phyloP scores from a whole-genome alignment of 30 jellyfish, hydroid and myxozoan species.

The Pelagia noctiluca region DNA sequence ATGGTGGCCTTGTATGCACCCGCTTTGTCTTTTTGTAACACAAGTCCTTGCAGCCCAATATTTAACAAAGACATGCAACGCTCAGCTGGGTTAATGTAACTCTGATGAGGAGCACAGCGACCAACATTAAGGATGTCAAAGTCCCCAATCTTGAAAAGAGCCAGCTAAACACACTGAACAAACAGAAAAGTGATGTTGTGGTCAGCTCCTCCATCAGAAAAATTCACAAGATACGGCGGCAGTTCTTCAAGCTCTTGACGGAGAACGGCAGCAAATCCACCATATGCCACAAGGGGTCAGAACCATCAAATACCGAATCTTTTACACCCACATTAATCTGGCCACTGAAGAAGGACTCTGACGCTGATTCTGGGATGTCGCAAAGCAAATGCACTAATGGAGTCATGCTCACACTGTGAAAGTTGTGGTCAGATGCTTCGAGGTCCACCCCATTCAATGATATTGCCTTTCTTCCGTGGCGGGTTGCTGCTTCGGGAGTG shows the following conservation, averaged over 20 bases:
- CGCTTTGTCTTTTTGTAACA: constrained; percentile 21
- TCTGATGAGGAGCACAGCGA: constrained; percentile 56
- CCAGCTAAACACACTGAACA: constrained; percentile 39
- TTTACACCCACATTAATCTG: constrained; percentile 41
- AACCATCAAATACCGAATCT: constrained; percentile 42
- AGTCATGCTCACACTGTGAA: constrained; percentile 1
- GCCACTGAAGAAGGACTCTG: constrained; percentile 21
- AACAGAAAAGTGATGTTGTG: constrained; percentile 47
- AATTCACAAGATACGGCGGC: constrained; percentile 35
- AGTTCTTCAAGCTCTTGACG: not conserved
- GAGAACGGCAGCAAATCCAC: constrained; percentile 45
- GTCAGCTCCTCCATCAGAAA: constrained; percentile 62
- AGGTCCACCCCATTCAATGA: constrained; percentile 29
- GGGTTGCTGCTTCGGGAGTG: constrained; percentile 45
- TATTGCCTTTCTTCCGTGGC: constrained; percentile 7
- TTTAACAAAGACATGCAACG: constrained; percentile 38
- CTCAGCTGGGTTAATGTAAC: constrained; percentile 44
- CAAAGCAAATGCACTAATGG: constrained; percentile 41
- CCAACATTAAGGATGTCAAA: constrained; percentile 32
- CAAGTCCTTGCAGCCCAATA: constrained; percentile 54
- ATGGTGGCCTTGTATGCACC: constrained; percentile 16
- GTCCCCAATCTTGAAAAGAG: constrained; percentile 12
- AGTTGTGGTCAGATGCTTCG: constrained; percentile 57
- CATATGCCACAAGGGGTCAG: constrained; percentile 49
- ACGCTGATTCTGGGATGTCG: constrained; percentile 16